Base-by-base conservation (phyloP, 2,113 vertebrate genomes). In the Myotis lucifugus region DNA sequence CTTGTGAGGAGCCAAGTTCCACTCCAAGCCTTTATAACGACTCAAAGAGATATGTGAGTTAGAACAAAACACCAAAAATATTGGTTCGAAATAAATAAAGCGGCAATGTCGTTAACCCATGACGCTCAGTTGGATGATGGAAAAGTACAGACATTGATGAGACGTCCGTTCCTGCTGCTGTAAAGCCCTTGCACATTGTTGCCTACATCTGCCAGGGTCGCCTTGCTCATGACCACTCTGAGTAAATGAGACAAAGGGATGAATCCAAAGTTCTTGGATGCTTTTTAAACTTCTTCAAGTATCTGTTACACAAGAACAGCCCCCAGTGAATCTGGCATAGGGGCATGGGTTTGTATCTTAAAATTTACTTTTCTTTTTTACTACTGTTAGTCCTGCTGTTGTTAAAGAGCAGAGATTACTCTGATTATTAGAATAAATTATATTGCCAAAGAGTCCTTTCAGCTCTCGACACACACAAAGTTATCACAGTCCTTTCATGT, bases 21-120 rank as follows among this genome's bases (percentile, higher is more conserved):
- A 85, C 66, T 88, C 77, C 64, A 76, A 91, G 72, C 37, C 90
- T 93, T 96, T 94, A 61, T 82, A 95, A 98, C 96, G 98, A 84
- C n/a, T 37, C 52, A 83, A 42, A 82, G 54, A 96, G 48, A 54
- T 73, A 66, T 15, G 42, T 37, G 37, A 82, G 25, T 78, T 14
- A 67, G 46, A 37, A 42, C 15, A 61, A 84, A 78, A 91, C 12
- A 48, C 40, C 56, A 54, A 37, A 93, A 88, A 82, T 85, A 56
- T 2, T 88, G 19, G 40, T 96, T 92, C 72, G 40, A 84, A 76
- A 87, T 64, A 76, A 89, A 94, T 46, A 69, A 74, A 72, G 21
- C 17, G 15, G 10, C 40, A 56, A 83, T 5, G n/a, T 48, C 78
- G 23, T 64, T 21, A 67, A 29, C 17, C 46, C 67, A 12, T 52